Base-by-base conservation (phyloP, 2,888 invertebrate species). In the Adelphocoris suturalis region DNA sequence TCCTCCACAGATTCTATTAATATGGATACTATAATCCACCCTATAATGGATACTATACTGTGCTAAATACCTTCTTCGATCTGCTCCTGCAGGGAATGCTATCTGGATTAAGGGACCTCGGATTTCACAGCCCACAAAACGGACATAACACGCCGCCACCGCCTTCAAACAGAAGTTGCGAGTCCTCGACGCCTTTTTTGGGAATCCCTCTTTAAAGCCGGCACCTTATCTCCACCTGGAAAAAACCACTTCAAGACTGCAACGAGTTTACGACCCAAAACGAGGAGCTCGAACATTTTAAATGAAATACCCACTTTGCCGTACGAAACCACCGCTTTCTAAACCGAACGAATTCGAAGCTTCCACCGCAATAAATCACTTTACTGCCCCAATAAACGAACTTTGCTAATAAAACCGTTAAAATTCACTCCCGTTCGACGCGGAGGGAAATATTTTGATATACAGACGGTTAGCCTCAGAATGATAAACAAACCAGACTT, bases 121-220 rank as follows among this genome's bases (percentile, higher is more conserved):
- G 68, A 68, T 68, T 68, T 68, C 68, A 68, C 68, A 11, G 68
- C 19, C 68, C 11, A 23, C 68, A 19, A 68, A 68, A 68, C 19
- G 68, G 68, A 57, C 57, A n/a, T 57, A 57, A 57, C 57, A 57
- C 57, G 57, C 57, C n/a, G n/a, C 68, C 23, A 68, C 68, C 23
- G 68, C 68, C 68, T 68, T 68, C 23, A 68, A 68, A 68, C 68
- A 68, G 68, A 68, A 68, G 68, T 68, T 68, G 68, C 68, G 68
- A 23, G 68, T 19, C 23, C 68, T 7, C 27, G 23, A 11, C 19
- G 23, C 23, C 68, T 27, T 68, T 68, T 68, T 68, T 68, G 68
- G 68, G 68, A 68, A 5, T 19, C 19, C 12, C 68, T 23, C 68
- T 23, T 19, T 27, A 11, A 23, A 68, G 27, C 23, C 23, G 23